Percentiles rank a stretch among this genome's conserved stretches.
Evolutionary conservation across 2,888 invertebrate genomes (phyloP).

Genomic region (Leistus spinibarbis): DNA sequence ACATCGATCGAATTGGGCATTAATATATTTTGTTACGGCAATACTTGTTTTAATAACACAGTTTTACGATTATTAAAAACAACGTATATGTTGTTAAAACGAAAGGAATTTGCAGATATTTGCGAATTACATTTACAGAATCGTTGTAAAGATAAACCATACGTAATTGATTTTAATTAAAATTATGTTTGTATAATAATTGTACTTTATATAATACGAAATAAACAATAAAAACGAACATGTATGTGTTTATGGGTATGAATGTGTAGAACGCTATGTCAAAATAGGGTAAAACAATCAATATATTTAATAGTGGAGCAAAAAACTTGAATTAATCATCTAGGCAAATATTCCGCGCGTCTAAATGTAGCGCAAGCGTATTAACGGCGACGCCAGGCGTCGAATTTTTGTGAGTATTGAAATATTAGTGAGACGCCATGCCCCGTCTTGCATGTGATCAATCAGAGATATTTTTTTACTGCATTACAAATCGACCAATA

Average conservation of each 20-base stretch:
- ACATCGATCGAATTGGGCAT: slow-evolving; percentile 89
- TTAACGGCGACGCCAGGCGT: not conserved
- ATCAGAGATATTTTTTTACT: not conserved
- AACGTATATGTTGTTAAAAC: slow-evolving; percentile 77
- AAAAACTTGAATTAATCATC: no score
- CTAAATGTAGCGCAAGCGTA: not conserved
- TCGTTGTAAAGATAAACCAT: slow-evolving; percentile 62
- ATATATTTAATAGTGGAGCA: no score
- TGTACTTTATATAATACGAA: no score
- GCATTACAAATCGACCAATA: not conserved
- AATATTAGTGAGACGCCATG: no score
- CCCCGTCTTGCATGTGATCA: not conserved
- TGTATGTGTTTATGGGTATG: no score
- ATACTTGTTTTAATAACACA: slow-evolving; percentile 69
- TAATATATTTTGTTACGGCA: slow-evolving; percentile 80
- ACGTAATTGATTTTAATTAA: slow-evolving; percentile 1
- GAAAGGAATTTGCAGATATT: slow-evolving; percentile 76
- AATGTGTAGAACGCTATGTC: no score
- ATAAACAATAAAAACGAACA: no score
- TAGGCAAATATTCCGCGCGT: not conserved
- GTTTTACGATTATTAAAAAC: slow-evolving; percentile 70
- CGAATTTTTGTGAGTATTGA: not conserved
- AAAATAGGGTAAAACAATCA: no score
- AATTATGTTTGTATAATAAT: not conserved
- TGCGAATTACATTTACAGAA: slow-evolving; percentile 75